These are phyloP conservation scores for Ommatoiulus sabulosus DNA, from an alignment of 2,888 invertebrate species.

Conservation along the genomic window DNA sequence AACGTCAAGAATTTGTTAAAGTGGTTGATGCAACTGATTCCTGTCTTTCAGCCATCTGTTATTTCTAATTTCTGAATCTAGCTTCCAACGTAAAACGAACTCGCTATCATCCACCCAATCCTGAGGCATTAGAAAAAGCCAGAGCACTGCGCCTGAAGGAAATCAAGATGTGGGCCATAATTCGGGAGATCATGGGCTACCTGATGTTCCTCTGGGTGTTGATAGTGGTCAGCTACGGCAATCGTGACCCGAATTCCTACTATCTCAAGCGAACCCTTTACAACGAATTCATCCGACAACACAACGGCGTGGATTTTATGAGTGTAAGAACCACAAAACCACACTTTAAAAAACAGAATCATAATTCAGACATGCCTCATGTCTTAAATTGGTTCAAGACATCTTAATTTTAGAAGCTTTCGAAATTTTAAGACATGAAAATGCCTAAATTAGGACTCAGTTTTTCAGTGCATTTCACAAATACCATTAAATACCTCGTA, in stretches of 20 bases:
- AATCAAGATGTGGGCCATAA: slow-evolving; percentile 68
- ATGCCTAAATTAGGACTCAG: too few relatives aligned
- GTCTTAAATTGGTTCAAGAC: too few relatives aligned
- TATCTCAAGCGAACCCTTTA: slow-evolving; percentile 67
- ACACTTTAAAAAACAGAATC: neutral
- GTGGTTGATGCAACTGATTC: too few relatives aligned
- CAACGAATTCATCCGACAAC: slow-evolving; percentile 61
- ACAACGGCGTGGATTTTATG: slow-evolving; percentile 38
- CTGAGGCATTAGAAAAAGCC: slow-evolving; percentile 65
- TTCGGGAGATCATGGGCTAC: slow-evolving; percentile 69
- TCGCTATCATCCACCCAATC: slow-evolving; percentile 64
- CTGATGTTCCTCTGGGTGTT: slow-evolving; percentile 69
- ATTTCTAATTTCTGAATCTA: neutral
- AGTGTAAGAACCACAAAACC: slow-evolving; percentile 15
- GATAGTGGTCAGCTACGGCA: slow-evolving; percentile 68
- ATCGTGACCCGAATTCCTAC: slow-evolving; percentile 67
- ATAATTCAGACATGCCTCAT: neutral
- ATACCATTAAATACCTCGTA: too few relatives aligned
- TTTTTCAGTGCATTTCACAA: too few relatives aligned
- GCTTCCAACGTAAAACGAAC: neutral
- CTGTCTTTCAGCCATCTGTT: too few relatives aligned
- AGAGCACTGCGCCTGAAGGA: slow-evolving; percentile 68
- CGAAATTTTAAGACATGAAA: too few relatives aligned
- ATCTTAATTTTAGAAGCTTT: too few relatives aligned
- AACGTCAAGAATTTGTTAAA: too few relatives aligned